phyloP scores from a whole-genome alignment of 1,140 invertebrate genomes.

The Maniola jurtina region DNA sequence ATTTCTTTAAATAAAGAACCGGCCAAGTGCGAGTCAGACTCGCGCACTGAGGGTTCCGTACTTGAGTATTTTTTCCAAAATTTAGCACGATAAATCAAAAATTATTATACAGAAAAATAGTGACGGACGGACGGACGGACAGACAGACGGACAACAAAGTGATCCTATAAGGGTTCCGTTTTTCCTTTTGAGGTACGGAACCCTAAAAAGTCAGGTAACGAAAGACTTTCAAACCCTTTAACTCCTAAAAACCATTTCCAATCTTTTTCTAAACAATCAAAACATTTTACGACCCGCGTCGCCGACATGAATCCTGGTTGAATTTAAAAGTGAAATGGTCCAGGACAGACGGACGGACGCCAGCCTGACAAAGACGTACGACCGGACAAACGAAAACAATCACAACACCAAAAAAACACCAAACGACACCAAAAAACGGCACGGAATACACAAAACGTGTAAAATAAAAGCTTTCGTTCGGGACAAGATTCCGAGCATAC shows the following conservation, averaged over 20 bases:
- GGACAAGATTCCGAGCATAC: slow-evolving; percentile 56
- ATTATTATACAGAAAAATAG: too few relatives aligned
- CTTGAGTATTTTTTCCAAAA: too few relatives aligned
- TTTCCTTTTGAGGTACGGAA: too few relatives aligned
- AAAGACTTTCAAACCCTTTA: not conserved
- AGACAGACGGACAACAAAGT: too few relatives aligned
- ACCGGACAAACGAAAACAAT: slow-evolving; percentile 7
- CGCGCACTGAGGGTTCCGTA: too few relatives aligned
- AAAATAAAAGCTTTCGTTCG: slow-evolving; percentile 35
- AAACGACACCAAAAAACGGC: slow-evolving; percentile 7
- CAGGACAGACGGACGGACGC: slow-evolving; percentile 15
- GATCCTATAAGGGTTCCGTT: too few relatives aligned
- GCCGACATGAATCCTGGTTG: not conserved
- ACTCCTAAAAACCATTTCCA: not conserved
- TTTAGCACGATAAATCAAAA: too few relatives aligned
- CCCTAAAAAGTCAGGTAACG: too few relatives aligned
- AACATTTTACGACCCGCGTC: not conserved
- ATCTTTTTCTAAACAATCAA: not conserved
- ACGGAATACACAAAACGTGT: slow-evolving; percentile 28
- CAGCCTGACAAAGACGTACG: slow-evolving; percentile 6
- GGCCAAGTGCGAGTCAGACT: too few relatives aligned
- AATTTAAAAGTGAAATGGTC: slow-evolving; percentile 14
- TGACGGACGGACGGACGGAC: too few relatives aligned
- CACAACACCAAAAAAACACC: slow-evolving; percentile 5
- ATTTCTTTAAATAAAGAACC: too few relatives aligned